Percentiles rank a stretch among this genome's conserved stretches.
These are phyloP conservation scores for Bombyx mori DNA, from an alignment of 1,140 invertebrate genomes.

Conservation along the genomic window ASM3026992v2 NC_085133.1:9936501-9937000, in stretches of 20 bases:
- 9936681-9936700: slow-evolving; percentile 41
- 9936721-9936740: slow-evolving; percentile 54
- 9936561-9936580: neutral
- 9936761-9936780: slow-evolving; percentile 58
- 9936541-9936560: neutral
- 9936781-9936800: slow-evolving; percentile 69
- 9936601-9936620: slow-evolving; percentile 32
- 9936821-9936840: slow-evolving; percentile 57
- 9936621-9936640: slow-evolving; percentile 55
- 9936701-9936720: slow-evolving; percentile 31
- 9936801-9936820: slow-evolving; percentile 65
- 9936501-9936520: neutral
- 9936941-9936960: too few relatives aligned
- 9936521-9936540: neutral
- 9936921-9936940: too few relatives aligned
- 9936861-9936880: too few relatives aligned
- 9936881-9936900: too few relatives aligned
- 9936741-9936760: slow-evolving; percentile 51
- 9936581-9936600: slow-evolving; percentile 8
- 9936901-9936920: too few relatives aligned
- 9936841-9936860: too few relatives aligned
- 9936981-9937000: too few relatives aligned
- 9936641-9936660: slow-evolving; percentile 46
- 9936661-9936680: slow-evolving; percentile 32
- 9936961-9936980: too few relatives aligned